phyloP scores from a whole-genome alignment of 1,140 invertebrate species.

The Pteromalus puparum region DNA sequence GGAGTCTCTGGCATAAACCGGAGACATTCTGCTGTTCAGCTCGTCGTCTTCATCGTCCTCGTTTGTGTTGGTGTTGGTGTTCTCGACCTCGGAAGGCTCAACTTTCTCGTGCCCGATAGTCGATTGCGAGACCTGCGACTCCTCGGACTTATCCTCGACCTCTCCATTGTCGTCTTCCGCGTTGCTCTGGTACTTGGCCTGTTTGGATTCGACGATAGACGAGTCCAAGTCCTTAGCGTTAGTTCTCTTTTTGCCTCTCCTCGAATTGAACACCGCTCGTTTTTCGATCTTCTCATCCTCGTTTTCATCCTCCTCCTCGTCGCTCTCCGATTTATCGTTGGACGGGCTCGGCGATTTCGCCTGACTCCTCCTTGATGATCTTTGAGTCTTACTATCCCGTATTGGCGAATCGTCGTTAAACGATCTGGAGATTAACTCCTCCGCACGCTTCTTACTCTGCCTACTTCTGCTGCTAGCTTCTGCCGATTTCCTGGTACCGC shows the following conservation, averaged over 20 bases:
- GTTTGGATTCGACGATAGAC: not conserved
- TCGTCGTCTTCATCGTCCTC: slow-evolving; percentile 57
- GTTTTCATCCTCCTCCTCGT: not conserved
- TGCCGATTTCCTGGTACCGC: not conserved
- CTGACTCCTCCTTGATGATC: slow-evolving; percentile 44
- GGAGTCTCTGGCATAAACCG: slow-evolving; percentile 56
- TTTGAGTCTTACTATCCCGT: slow-evolving; percentile 15
- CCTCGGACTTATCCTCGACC: not conserved
- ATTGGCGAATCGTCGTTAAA: slow-evolving; percentile 58
- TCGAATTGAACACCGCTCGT: not conserved
- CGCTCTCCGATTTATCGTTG: slow-evolving; percentile 39
- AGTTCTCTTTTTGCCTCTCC: slow-evolving; percentile 44
- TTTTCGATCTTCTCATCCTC: not conserved
- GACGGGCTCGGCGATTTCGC: slow-evolving; percentile 29
- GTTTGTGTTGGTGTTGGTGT: slow-evolving; percentile 59
- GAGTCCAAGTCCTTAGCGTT: not conserved
- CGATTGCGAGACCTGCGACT: slow-evolving; percentile 6
- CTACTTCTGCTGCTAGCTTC: slow-evolving; percentile 57
- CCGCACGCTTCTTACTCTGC: slow-evolving; percentile 69
- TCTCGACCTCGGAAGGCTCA: slow-evolving; percentile 39
- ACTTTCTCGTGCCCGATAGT: not conserved
- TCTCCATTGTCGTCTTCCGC: not conserved
- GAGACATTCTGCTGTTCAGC: slow-evolving; percentile 62
- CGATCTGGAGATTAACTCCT: slow-evolving; percentile 62
- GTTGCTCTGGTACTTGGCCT: not conserved